Evolutionary conservation across 2,113 vertebrate species (phyloP).

Genomic region (Psophia crepitans): DNA sequence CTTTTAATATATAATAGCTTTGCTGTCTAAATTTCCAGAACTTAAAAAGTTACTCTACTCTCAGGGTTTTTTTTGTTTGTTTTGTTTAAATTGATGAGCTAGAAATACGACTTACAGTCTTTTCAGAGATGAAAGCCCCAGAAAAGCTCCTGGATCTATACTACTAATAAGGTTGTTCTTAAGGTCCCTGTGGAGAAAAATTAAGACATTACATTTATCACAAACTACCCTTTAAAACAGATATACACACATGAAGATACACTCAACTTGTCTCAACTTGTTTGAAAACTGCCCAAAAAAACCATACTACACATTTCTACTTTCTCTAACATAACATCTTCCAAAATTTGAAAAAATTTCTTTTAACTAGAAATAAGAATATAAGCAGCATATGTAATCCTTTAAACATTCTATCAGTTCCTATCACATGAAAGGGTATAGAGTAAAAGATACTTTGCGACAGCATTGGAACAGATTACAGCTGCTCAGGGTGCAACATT

Average conservation of each 20-base stretch:
- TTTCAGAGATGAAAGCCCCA: slow-evolving; percentile 88
- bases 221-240: background rate
- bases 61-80: background rate
- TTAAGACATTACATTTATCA: background rate
- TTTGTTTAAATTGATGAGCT: background rate
- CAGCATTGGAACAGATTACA: background rate
- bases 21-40: background rate
- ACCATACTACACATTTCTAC: background rate
- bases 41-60: background rate
- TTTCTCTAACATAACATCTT: background rate
- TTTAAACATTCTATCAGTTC: background rate
- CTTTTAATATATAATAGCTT: background rate
- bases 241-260: background rate
- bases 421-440: background rate
- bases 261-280: background rate
- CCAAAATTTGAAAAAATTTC: background rate
- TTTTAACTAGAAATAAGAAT: background rate
- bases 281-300: background rate
- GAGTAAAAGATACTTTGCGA: background rate
- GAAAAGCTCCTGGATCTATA: slow-evolving; percentile 92
- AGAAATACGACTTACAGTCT: slow-evolving; percentile 86
- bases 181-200: slow-evolving; percentile 83
- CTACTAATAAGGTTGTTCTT: slow-evolving; percentile 92
- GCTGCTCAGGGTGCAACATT: background rate
- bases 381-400: background rate